These are phyloP conservation scores for Clarias fuscus DNA, from an alignment of 2,797 vertebrate species.

Conservation along the genomic window DNA sequence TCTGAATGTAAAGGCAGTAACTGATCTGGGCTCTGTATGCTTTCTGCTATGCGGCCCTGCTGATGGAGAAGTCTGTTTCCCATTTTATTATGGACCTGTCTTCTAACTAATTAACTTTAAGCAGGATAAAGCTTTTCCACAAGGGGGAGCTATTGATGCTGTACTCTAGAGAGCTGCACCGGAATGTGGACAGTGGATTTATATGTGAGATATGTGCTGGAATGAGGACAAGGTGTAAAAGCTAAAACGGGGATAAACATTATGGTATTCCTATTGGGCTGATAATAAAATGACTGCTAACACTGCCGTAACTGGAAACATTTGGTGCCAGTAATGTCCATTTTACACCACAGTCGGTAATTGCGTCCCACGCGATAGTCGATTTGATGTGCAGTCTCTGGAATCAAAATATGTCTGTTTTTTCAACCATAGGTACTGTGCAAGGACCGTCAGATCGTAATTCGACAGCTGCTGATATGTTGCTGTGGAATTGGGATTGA, in stretches of 20 bases:
- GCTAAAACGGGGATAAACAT: background rate
- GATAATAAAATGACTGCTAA: background rate
- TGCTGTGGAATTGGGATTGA: background rate
- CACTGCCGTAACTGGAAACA: background rate
- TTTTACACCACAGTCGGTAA: background rate
- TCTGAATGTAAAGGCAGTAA: slow-evolving; percentile 5
- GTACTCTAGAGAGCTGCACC: background rate
- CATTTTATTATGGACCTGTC: slow-evolving; percentile 45
- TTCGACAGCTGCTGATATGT: background rate
- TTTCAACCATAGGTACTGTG: background rate
- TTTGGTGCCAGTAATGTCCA: background rate
- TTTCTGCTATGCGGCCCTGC: slow-evolving; percentile 9
- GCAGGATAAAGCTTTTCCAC: background rate
- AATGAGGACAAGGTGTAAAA: background rate
- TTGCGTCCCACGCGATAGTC: background rate
- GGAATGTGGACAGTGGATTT: slow-evolving; percentile 1
- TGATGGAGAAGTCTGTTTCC: slow-evolving; percentile 46
- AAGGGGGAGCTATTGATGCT: background rate
- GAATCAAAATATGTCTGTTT: background rate
- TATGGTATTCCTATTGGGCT: background rate
- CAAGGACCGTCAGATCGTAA: background rate
- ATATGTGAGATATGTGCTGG: too few species aligned
- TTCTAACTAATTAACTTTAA: slow-evolving; percentile 51
- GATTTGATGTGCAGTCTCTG: background rate
- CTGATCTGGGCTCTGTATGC: slow-evolving; percentile 20